Evolutionary conservation across 2,797 vertebrate genomes (phyloP).

Genomic region (Vireo griseus): DNA sequence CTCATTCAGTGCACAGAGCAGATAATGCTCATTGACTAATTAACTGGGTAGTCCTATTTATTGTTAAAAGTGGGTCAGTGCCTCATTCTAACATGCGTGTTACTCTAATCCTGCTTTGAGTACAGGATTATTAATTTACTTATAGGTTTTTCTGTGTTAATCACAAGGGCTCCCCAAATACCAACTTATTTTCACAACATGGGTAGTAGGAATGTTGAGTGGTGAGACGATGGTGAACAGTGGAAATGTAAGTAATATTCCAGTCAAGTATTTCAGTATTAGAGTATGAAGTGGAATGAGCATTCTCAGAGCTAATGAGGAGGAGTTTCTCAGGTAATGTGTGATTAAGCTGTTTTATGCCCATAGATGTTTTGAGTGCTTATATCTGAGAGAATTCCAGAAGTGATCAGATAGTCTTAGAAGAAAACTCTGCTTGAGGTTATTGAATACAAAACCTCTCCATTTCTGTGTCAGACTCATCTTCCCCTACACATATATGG

Average conservation of each 20-base stretch:
- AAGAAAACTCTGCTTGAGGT: background rate
- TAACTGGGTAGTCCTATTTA: conserved; percentile 51
- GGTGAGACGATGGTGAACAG: background rate
- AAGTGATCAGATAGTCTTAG: background rate
- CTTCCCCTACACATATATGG: background rate
- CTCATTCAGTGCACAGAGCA: background rate
- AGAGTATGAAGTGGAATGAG: background rate
- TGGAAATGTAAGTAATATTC: background rate
- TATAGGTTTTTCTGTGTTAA: conserved; percentile 34
- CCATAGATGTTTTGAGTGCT: background rate
- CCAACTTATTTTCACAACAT: background rate
- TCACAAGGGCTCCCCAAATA: conserved; percentile 5
- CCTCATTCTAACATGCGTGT: conserved; percentile 30
- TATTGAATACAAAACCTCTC: background rate
- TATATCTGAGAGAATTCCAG: background rate
- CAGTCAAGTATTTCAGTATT: background rate
- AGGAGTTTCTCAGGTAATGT: background rate
- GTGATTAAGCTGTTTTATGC: background rate
- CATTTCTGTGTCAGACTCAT: background rate
- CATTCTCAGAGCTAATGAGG: background rate
- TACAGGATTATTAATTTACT: conserved; percentile 59
- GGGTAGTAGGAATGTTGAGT: background rate
- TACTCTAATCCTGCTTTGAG: conserved; percentile 52
- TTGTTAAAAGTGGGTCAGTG: conserved; percentile 63
- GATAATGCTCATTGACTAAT: conserved; percentile 55